Evolutionary conservation across 2,888 invertebrate species (phyloP).

Genomic region (Ormyrus nitidulus): DNA sequence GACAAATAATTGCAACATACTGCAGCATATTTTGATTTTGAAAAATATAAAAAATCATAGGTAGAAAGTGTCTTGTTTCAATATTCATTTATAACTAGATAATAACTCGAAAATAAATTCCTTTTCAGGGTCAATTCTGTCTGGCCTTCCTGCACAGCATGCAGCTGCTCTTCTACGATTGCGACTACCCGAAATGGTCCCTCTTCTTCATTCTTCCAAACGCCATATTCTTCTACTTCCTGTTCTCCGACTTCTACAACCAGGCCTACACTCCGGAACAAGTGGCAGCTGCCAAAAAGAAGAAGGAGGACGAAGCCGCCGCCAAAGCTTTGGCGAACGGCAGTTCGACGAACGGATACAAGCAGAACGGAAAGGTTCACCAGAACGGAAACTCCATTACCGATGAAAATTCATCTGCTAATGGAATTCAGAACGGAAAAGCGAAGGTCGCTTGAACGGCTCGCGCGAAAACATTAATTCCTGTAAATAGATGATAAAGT

Average conservation of each 20-base stretch:
- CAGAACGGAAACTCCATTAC: not conserved
- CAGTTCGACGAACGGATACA: not conserved
- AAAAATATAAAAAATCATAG: no score
- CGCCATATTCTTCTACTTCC: conserved; percentile 93
- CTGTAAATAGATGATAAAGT: conserved; percentile 39
- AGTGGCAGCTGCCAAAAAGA: conserved; percentile 30
- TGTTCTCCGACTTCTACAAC: conserved; percentile 94
- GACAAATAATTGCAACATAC: no score
- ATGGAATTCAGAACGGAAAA: conserved; percentile 19
- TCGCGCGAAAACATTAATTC: not conserved
- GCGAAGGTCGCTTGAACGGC: not conserved
- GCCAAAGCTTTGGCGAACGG: conserved; percentile 21
- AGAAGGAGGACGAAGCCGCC: conserved; percentile 43
- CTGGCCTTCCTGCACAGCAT: conserved; percentile 90
- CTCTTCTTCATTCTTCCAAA: conserved; percentile 91
- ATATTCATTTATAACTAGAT: no score
- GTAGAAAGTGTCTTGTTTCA: no score
- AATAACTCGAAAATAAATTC: not conserved
- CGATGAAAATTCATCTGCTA: not conserved
- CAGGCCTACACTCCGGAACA: conserved; percentile 79
- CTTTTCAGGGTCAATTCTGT: conserved; percentile 91
- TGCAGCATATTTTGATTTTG: no score
- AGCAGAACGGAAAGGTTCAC: not conserved
- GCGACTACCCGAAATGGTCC: conserved; percentile 91
- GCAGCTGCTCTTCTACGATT: conserved; percentile 90